A percentile compares a stretch with the other conserved stretches of the same genome.
Conservation (phyloP, 1,140 invertebrate genomes). For the Brachionus plicatilis region DNA sequence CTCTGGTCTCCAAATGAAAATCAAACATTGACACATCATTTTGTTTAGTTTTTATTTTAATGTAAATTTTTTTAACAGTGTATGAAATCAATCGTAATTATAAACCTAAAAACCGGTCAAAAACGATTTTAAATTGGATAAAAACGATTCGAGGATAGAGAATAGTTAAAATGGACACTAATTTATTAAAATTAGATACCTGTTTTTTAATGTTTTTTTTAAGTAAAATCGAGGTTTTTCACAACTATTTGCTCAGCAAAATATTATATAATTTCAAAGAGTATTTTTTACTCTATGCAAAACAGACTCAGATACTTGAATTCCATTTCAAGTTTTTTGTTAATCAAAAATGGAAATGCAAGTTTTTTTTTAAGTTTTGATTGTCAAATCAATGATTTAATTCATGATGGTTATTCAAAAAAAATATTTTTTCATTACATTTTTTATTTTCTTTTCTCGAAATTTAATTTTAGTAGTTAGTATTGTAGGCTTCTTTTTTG, state of each 20-base stretch:
- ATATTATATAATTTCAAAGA: neutral
- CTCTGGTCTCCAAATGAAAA: conserved; percentile 16
- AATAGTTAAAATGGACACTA: neutral
- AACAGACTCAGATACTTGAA: neutral
- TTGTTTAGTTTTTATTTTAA: neutral
- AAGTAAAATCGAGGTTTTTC: neutral
- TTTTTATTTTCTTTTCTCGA: neutral
- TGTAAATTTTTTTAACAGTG: conserved; percentile 3
- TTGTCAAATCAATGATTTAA: neutral
- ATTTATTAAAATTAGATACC: neutral
- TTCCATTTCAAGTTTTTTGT: neutral
- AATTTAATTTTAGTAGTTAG: neutral
- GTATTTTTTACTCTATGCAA: neutral
- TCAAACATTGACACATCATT: neutral
- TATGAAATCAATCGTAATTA: neutral
- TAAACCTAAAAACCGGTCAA: neutral
- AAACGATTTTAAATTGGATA: neutral
- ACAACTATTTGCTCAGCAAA: neutral
- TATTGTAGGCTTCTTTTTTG: neutral
- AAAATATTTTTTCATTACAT: neutral
- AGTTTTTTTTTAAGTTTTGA: neutral
- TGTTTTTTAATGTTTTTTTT: neutral
- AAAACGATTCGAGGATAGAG: neutral
- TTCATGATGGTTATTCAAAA: neutral
- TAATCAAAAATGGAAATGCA: neutral